Conservation (phyloP, 1,140 invertebrate genomes). For the Pemphigus obesinymphae region DNA sequence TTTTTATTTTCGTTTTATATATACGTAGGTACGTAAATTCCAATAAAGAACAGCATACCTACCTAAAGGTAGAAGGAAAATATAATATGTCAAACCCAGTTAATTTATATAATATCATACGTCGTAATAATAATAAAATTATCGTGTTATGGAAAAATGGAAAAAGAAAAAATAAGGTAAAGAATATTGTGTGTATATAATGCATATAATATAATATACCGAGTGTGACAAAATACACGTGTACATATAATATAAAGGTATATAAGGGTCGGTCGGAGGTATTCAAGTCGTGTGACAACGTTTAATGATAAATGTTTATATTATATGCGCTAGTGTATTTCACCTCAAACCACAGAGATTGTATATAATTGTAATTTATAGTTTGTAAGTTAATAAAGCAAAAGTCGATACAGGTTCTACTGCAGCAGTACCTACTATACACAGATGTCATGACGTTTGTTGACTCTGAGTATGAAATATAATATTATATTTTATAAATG, state of each 20-base stretch:
- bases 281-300: conserved; percentile 11
- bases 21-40: not conserved
- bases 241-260: not conserved
- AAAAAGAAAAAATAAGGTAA: not conserved
- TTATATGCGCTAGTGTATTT: not conserved
- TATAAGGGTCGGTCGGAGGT: not conserved
- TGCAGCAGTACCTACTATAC: not conserved
- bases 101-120: conserved; percentile 4
- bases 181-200: not conserved
- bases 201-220: not conserved
- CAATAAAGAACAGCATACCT: not conserved
- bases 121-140: conserved; percentile 27
- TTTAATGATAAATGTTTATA: conserved; percentile 2
- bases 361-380: conserved; percentile 36
- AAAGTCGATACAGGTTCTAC: conserved; percentile 12
- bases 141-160: not conserved
- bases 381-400: conserved; percentile 12
- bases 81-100: conserved; percentile 24
- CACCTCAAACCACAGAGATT: not conserved
- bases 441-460: not conserved
- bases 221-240: conserved; percentile 25
- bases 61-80: conserved; percentile 1
- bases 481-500: not conserved
- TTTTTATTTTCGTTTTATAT: not conserved
- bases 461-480: not conserved